Evolutionary conservation across 2,888 invertebrate species (phyloP), one percentile per base, ranked within the genome.

Genomic region (Hyppa rectilinea): DNA sequence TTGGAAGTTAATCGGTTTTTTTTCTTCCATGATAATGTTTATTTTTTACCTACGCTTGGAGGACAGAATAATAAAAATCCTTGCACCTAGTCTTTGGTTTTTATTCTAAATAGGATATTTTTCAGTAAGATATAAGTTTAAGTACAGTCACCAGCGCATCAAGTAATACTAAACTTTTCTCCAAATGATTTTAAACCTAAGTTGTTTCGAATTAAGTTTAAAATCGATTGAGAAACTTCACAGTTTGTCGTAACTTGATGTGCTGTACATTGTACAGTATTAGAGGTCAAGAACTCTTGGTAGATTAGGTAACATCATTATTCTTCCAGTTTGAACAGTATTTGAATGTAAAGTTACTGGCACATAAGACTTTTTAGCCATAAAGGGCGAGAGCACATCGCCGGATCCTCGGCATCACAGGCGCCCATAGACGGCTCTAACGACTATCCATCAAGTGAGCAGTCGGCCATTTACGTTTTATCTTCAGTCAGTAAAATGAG

Each of bases 1-100:
- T 61, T 82, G 78, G 84, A 80, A 78, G 74, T 73, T 72, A 81
- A 80, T 82, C 55, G 69, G 63, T 74, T 75, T 82, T 76, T 71
- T 73, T 68, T 38, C n/a, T 50, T 26, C 26, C 72, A 71, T 68
- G 67, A 77, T 82, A 80, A 67, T 71, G 40, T 59, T 59, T 64
- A 29, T 55, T 65, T 66, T 50, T 55, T n/a, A n/a, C n/a, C 14
- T 75, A 17, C 40, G 4, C 26, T 68, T 62, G 68, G 61, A 58
- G 43, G 45, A 52, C 69, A 45, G 0, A 20, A 45, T 50, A 23
- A 12, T 55, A 56, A 60, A 66, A 50, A 70, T 20, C 2, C 14
- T n/a, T n/a, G n/a, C n/a, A n/a, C n/a, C n/a, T n/a, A n/a, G n/a
- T n/a, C n/a, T n/a, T n/a, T n/a, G n/a, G n/a, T n/a, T n/a, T n/a